Base-by-base conservation (phyloP, 2,888 invertebrate genomes). In the Andrena praecox region DNA sequence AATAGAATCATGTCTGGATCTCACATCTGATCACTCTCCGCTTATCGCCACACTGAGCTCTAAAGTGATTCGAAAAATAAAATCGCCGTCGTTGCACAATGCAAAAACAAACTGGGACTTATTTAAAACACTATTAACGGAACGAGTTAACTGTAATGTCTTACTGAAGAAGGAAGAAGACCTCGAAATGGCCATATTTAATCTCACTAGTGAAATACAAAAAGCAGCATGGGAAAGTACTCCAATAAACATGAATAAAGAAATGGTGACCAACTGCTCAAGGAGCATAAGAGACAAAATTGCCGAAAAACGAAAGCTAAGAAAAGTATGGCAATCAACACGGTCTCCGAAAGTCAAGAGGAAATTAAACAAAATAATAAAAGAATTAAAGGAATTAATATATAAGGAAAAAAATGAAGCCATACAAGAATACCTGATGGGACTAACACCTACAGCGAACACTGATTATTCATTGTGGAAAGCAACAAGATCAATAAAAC, bases 1-100 rank as follows among this genome's bases (percentile, higher is more conserved):
- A 6, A 33, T 63, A 35, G 16, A 10, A 20, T 10, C 72, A 6
- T 50, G 63, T 2, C 31, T 63, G 4, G 52, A 72, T 7, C 35
- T 63, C 16, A 72, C 52, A 33, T 63, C 63, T 4, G 63, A 72
- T 31, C 54, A 72, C 24, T 50, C 72, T 3, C 35, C 72, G 16
- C 20, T 72, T 33, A 50, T 63, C 16, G 54, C 59, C 10, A 42
- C 42, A 59, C 70, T 35, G 48, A 16, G 27, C 27, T 31, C 42
- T 59, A 59, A 27, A 70, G 27, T 29, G n/a, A 29, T 20, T 16
- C 42, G 42, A 27, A 7, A 27, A 27, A 27, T 27, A 2, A 27
- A 27, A 27, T 27, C 27, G 2, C 27, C 27, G 24, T 10, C 29
- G 42, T 31, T 60, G 24, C 60, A 50, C 16, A 70, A 70, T n/a